Evolutionary conservation across 1,140 invertebrate species (phyloP), one percentile per base, ranked within the genome.

Genomic region (Drosophila ambigua): DNA sequence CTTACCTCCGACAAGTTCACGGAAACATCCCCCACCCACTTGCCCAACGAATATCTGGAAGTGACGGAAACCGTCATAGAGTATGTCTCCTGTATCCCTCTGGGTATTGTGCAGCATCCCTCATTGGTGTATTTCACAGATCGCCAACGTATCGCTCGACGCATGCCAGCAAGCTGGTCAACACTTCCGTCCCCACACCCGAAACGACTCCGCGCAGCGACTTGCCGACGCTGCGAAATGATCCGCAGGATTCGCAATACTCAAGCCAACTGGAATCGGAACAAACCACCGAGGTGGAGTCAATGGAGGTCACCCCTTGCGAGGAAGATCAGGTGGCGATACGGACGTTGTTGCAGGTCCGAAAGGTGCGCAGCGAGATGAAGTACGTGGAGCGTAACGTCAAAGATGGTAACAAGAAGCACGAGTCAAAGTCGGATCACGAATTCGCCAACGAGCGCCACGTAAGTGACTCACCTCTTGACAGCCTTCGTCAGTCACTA

Each of bases 311-410:
- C 1, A 53, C 24, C 16, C 28, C 2, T 20, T 60, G 67, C n/a
- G 66, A 72, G 23, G 5, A 28, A 15, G 75, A 65, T 5, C 41
- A 43, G 6, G 13, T 11, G 8, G 26, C 41, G 6, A 41, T 55
- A 13, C 77, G 83, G 11, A 82, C 79, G 43, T n/a, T 62, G 16
- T 28, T 79, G 0, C 73, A 90, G 55, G 82, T 91, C 24, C 84
- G 90, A 43, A 91, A 90, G 60, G 90, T 91, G 15, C 91, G 90
- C 62, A 91, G 90, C 48, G 90, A 91, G 62, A 87, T 90, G 16
- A 91, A 91, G 41, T 91, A 91, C 16, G 77, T 78, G 2, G 90
- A 91, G 24, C 26, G 53, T 5, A 55, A 48, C 8, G n/a, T 44
- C 1, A 90, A 90, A 53, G 78, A 91, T 0, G 43, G 52, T 31